These are phyloP conservation scores for Otus sunia DNA, from an alignment of 2,113 vertebrate species.

Conservation along the genomic window DNA sequence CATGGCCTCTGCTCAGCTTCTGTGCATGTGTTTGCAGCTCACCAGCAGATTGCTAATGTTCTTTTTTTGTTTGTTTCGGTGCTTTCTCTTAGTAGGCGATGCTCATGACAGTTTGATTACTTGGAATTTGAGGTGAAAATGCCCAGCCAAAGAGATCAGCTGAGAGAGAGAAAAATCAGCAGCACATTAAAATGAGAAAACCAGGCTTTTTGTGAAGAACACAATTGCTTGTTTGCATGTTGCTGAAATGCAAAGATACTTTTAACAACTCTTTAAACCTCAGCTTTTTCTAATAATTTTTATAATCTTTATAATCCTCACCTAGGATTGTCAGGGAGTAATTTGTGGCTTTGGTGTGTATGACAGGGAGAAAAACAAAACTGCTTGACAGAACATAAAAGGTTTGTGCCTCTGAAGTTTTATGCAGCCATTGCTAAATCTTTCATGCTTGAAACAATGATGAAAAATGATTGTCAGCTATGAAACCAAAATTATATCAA, in stretches of 20 bases:
- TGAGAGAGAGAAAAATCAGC: neutral
- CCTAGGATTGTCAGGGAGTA: neutral
- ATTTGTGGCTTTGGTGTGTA: neutral
- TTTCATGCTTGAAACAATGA: conserved; percentile 47
- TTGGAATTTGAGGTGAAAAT: neutral
- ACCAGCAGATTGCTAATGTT: neutral
- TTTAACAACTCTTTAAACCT: conserved; percentile 17
- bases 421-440: neutral
- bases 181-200: neutral
- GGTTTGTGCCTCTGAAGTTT: conserved; percentile 27
- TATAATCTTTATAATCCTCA: conserved; percentile 28
- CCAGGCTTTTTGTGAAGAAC: neutral
- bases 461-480: conserved; percentile 36
- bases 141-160: neutral
- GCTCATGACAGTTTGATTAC: neutral
- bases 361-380: neutral
- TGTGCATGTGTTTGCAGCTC: neutral
- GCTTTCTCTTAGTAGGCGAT: neutral
- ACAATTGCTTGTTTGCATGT: neutral
- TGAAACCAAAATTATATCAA: conserved; percentile 44
- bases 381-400: conserved; percentile 30
- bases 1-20: neutral
- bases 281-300: neutral
- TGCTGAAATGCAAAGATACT: conserved; percentile 25
- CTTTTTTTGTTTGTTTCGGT: neutral